Evolutionary conservation across 2,888 invertebrate species (phyloP).

Genomic region (Acrobasis repandana): DNA sequence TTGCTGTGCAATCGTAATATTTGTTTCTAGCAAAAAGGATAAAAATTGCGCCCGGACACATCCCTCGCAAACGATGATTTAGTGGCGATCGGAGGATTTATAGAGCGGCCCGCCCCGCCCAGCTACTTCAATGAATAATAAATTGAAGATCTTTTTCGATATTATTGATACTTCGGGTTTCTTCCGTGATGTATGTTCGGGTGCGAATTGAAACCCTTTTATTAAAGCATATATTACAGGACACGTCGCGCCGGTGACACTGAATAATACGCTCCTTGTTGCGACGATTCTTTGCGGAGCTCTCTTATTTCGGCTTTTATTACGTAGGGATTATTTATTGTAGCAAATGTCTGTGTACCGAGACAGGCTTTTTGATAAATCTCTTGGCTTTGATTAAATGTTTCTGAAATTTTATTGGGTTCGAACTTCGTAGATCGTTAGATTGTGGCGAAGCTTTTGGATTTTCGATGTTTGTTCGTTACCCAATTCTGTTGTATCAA

Average conservation of each 20-base stretch:
- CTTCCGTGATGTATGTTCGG: slow-evolving; percentile 72
- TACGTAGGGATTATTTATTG: slow-evolving; percentile 69
- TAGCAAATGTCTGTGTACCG: slow-evolving; percentile 46
- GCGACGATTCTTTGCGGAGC: slow-evolving; percentile 68
- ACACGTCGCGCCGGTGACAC: slow-evolving; percentile 75
- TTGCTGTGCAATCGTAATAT: slow-evolving; percentile 46
- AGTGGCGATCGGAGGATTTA: slow-evolving; percentile 74
- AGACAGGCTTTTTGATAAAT: slow-evolving; percentile 44
- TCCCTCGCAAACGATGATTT: slow-evolving; percentile 72
- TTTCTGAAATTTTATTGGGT: slow-evolving; percentile 23
- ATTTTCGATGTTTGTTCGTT: slow-evolving; percentile 25
- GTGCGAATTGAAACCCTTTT: slow-evolving; percentile 80
- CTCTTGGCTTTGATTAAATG: slow-evolving; percentile 41
- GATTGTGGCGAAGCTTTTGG: not conserved
- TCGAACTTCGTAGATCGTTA: slow-evolving; percentile 1
- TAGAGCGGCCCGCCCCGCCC: slow-evolving; percentile 62
- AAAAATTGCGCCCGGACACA: slow-evolving; percentile 60
- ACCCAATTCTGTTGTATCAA: slow-evolving; percentile 29
- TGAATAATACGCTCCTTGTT: slow-evolving; percentile 79
- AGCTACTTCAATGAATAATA: slow-evolving; percentile 78
- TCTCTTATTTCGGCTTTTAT: slow-evolving; percentile 74
- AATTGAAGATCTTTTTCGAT: slow-evolving; percentile 76
- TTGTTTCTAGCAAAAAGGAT: slow-evolving; percentile 57
- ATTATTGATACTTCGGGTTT: slow-evolving; percentile 77
- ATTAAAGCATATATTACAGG: slow-evolving; percentile 81